Conservation (phyloP, 1,140 invertebrate species). For the Drosophila erecta region DNA sequence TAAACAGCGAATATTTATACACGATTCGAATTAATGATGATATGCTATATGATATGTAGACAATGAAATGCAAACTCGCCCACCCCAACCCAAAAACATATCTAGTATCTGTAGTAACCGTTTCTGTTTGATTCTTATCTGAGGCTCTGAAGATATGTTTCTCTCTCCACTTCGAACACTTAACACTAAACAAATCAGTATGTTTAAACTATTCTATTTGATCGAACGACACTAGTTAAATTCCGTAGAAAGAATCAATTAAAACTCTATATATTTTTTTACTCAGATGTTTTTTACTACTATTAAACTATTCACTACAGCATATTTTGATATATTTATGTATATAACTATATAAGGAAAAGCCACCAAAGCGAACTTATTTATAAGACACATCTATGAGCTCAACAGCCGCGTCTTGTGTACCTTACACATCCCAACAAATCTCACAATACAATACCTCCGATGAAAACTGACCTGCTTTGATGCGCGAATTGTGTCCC, state of each 20-base stretch:
- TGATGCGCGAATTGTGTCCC: constrained; percentile 15
- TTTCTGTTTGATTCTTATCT: constrained; percentile 3
- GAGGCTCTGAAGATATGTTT: constrained; percentile 11
- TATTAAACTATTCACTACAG: constrained; percentile 34
- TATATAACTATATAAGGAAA: constrained; percentile 52
- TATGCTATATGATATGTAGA: constrained; percentile 21
- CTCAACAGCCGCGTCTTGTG: constrained; percentile 26
- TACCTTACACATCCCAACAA: constrained; percentile 62
- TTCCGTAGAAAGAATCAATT: constrained; percentile 47
- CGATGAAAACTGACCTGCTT: constrained; percentile 44
- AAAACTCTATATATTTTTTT: constrained; percentile 67
- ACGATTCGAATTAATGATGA: constrained; percentile 46
- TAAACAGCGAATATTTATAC: constrained; percentile 79
- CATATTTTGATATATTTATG: constrained; percentile 49
- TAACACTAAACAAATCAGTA: constrained; percentile 6
- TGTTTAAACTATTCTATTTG: constrained; percentile 13
- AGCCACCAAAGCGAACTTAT: constrained; percentile 33
- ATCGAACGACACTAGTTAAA: constrained; percentile 47
- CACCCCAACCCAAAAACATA: constrained; percentile 49
- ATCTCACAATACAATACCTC: constrained; percentile 69
- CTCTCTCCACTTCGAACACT: not conserved
- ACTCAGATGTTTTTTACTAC: constrained; percentile 53
- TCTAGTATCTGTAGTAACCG: not conserved
- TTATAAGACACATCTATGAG: constrained; percentile 20
- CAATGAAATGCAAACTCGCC: constrained; percentile 63